A percentile compares a stretch with the other conserved stretches of the same genome.
Evolutionary conservation across 2,113 vertebrate species (phyloP).

Genomic region (Callaeas wilsoni): DNA sequence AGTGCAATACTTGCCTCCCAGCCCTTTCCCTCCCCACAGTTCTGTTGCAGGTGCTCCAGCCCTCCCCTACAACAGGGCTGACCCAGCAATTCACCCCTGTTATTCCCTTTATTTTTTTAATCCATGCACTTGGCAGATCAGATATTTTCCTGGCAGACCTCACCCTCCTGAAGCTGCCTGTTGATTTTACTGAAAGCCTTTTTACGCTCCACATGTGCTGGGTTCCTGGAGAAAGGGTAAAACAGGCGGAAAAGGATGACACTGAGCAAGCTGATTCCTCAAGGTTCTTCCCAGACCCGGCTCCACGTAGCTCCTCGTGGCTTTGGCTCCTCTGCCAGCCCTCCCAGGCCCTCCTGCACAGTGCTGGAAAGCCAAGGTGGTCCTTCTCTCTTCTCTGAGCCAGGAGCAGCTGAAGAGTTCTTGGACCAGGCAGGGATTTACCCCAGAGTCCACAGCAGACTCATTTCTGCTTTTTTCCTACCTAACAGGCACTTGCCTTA

Average conservation of each 20-base stretch:
- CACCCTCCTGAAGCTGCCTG: background rate
- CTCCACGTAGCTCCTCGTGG: background rate
- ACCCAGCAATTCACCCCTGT: slow-evolving; percentile 26
- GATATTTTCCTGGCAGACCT: background rate
- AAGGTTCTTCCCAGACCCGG: background rate
- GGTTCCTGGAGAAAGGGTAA: background rate
- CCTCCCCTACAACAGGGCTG: background rate
- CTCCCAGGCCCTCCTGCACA: background rate
- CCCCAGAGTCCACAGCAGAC: background rate
- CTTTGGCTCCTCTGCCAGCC: background rate
- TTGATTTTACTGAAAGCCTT: background rate
- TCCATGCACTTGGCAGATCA: background rate
- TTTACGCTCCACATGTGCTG: rapidly evolving
- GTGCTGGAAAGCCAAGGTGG: background rate
- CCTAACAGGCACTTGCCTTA: background rate
- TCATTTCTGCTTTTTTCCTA: background rate
- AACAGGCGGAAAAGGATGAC: background rate
- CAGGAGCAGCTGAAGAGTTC: background rate
- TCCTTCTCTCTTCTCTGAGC: background rate
- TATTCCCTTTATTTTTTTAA: background rate
- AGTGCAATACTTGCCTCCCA: background rate
- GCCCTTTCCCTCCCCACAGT: background rate
- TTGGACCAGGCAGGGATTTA: background rate
- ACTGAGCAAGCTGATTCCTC: background rate
- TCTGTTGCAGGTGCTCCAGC: slow-evolving; percentile 62